Conservation (phyloP, 2,888 invertebrate genomes). For the Lasioglossum oenotherae region DNA sequence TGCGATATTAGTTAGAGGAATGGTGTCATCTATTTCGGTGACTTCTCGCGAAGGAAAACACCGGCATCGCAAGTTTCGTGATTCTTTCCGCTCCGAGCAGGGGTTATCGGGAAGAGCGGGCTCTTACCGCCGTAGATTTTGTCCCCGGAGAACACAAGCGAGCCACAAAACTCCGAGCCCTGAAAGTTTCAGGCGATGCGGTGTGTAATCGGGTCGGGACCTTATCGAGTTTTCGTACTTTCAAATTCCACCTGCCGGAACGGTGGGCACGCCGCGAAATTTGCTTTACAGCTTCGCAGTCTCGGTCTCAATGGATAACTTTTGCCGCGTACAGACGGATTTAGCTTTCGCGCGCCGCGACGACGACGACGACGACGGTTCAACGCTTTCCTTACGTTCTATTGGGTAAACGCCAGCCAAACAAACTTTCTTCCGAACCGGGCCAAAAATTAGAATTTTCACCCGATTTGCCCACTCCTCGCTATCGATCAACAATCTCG, state of each 20-base stretch:
- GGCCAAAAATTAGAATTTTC: neutral
- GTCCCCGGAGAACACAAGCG: constrained; percentile 30
- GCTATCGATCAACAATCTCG: neutral
- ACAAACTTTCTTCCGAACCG: neutral
- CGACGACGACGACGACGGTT: neutral
- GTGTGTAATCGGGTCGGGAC: constrained; percentile 65
- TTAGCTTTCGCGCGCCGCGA: constrained; percentile 24
- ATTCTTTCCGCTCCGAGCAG: constrained; percentile 11
- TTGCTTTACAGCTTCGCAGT: constrained; percentile 61
- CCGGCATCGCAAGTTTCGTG: constrained; percentile 31
- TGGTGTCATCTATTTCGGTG: constrained; percentile 6
- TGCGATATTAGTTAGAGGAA: neutral
- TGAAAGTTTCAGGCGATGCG: constrained; percentile 55
- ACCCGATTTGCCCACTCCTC: neutral
- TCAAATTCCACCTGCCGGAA: constrained; percentile 58
- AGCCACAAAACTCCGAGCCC: constrained; percentile 43
- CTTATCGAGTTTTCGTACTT: constrained; percentile 69
- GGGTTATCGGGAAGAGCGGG: constrained; percentile 38
- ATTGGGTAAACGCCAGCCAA: neutral
- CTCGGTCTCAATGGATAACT: constrained; percentile 49
- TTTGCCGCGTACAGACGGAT: constrained; percentile 43
- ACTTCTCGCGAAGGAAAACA: constrained; percentile 1
- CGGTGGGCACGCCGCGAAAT: constrained; percentile 49
- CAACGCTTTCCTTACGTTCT: constrained; percentile 14
- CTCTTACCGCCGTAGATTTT: constrained; percentile 38